Evolutionary conservation across 1,140 invertebrate species (phyloP).

Genomic region (Brachionus calyciflorus): DNA sequence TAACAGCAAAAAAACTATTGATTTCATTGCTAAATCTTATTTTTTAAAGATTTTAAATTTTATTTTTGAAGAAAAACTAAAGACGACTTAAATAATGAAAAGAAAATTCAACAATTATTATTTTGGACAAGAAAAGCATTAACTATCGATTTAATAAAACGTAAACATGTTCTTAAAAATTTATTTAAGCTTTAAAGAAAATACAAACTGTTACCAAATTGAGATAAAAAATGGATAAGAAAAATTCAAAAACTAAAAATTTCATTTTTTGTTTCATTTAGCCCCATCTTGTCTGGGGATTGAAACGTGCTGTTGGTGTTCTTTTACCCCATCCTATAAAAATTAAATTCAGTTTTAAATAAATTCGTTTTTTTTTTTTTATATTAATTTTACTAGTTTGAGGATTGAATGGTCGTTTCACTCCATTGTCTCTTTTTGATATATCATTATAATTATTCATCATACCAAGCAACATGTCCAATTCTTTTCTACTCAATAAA

Average conservation of each 20-base stretch:
- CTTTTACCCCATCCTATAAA: constrained; percentile 21
- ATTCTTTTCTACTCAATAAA: background rate
- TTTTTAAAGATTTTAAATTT: background rate
- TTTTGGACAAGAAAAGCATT: background rate
- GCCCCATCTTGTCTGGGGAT: constrained; percentile 39
- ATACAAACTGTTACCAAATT: background rate
- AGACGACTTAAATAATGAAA: background rate
- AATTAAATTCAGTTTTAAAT: background rate
- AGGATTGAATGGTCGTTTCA: constrained; percentile 19
- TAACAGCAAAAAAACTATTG: background rate
- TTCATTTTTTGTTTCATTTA: background rate
- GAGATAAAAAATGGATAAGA: background rate
- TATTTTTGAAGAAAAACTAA: background rate
- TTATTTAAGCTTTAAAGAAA: too few species aligned
- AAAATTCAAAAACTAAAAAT: constrained; percentile 2
- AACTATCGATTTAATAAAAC: too few species aligned
- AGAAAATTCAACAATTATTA: background rate
- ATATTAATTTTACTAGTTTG: constrained; percentile 30
- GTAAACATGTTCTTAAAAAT: too few species aligned
- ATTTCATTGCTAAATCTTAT: background rate
- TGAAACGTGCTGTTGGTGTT: background rate
- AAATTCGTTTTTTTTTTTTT: too few species aligned
- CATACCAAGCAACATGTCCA: background rate
- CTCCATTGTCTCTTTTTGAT: background rate
- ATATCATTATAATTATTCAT: background rate